Base-by-base conservation (phyloP, 2,888 invertebrate genomes). In the Stegana nigrithorax region DNA sequence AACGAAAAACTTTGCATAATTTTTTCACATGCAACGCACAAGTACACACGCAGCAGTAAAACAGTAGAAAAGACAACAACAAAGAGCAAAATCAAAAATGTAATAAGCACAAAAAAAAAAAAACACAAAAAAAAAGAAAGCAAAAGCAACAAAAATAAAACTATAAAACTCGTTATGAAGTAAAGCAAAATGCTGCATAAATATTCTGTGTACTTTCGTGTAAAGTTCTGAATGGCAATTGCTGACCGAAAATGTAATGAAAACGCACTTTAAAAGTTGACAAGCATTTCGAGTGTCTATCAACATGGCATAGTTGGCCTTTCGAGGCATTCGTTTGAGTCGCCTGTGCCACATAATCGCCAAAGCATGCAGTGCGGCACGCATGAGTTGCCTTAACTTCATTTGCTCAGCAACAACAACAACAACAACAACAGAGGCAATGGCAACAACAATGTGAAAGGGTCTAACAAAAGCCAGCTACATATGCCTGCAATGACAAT, bases 1-100 rank as follows among this genome's bases (percentile, higher is more conserved):
- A 78, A 68, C 75, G 36, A 67, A 71, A 78, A 63, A 72, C 75
- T 76, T 75, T 73, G 53, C 76, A 67, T 72, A 55, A 29, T 27
- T 55, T 36, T 47, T 39, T 39, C 14, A 14, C 17, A 39, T 39
- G 39, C 39, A 17, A 4, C n/a, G 39, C 8, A 14, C 39, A 39
- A n/a, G n/a, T n/a, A n/a, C n/a, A n/a, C n/a, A n/a, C n/a, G n/a
- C n/a, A n/a, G n/a, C n/a, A n/a, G n/a, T n/a, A n/a, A n/a, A n/a
- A n/a, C n/a, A n/a, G n/a, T n/a, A n/a, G n/a, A n/a, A n/a, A 6
- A 29, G 29, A 39, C 39, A 39, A 39, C 39, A 39, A 39, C 39
- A 39, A 39, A 5, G 14, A 12, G 1, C 5, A 39, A 2, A 32
- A n/a, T 32, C 10, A 32, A 32, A n/a, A 39, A n/a, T 17, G 39